A percentile compares a stretch with the other conserved stretches of the same genome.
Conservation (phyloP, 2,113 vertebrate species). For the Anguilla rostrata region DNA sequence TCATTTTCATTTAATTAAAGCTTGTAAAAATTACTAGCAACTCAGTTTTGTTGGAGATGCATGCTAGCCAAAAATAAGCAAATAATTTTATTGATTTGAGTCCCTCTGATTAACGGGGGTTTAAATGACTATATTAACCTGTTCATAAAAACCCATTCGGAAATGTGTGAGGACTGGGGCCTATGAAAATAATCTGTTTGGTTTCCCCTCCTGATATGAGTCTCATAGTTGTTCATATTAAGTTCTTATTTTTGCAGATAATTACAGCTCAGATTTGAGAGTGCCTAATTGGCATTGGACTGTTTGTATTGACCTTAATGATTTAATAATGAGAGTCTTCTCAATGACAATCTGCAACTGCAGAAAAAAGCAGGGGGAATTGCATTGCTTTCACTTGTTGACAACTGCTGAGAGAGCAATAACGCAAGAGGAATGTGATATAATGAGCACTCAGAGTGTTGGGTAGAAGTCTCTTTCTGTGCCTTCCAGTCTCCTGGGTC, state of each 20-base stretch:
- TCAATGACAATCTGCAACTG: conserved; percentile 29
- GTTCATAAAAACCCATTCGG: conserved; percentile 14
- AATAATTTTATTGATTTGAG: conserved; percentile 14
- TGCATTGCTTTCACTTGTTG: conserved; percentile 22
- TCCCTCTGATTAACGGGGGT: conserved; percentile 21
- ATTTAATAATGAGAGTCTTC: conserved; percentile 32
- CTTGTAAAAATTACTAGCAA: neutral
- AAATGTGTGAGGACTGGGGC: conserved; percentile 5
- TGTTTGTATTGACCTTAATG: conserved; percentile 36
- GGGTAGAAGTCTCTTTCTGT: neutral
- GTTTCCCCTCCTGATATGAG: conserved; percentile 13
- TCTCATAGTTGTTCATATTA: conserved; percentile 27
- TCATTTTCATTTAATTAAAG: neutral
- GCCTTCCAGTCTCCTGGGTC: neutral
- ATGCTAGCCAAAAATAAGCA: neutral
- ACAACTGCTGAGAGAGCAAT: conserved; percentile 16
- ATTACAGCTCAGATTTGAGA: conserved; percentile 23
- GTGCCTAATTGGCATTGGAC: conserved; percentile 21
- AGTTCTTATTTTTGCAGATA: conserved; percentile 22
- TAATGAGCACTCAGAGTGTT: neutral
- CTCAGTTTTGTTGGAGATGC: neutral
- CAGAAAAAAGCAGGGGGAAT: conserved; percentile 16
- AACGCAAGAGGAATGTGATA: conserved; percentile 1
- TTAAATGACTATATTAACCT: conserved; percentile 14
- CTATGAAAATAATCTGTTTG: conserved; percentile 7